phyloP scores from a whole-genome alignment of 2,113 vertebrate species.

The Poeciliopsis prolifica region DNA sequence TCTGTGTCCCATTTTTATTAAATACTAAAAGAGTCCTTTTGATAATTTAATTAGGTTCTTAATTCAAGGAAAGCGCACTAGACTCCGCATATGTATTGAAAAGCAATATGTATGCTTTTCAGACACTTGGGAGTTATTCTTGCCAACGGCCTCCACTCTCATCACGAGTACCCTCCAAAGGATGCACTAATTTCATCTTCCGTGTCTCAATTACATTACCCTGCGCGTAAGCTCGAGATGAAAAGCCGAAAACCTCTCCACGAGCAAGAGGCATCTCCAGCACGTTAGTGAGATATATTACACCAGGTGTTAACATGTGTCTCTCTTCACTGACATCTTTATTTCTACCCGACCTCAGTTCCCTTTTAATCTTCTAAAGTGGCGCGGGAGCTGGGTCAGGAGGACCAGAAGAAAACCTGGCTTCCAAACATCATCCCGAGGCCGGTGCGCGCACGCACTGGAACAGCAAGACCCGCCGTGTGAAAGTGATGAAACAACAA shows the following conservation, averaged over 20 bases:
- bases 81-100: not conserved
- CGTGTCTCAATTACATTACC: constrained; percentile 55
- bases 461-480: not conserved
- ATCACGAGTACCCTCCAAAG: constrained; percentile 35
- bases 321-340: constrained; percentile 12
- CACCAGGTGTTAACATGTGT: constrained; percentile 21
- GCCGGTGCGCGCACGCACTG: not conserved
- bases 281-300: constrained; percentile 27
- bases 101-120: constrained; percentile 1
- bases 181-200: constrained; percentile 37
- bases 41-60: constrained; percentile 1
- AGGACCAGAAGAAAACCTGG: not conserved
- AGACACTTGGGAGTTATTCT: constrained; percentile 8
- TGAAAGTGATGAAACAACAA: not conserved
- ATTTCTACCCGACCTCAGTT: constrained; percentile 21
- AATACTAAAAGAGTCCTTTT: not conserved
- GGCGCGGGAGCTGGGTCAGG: constrained; percentile 16
- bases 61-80: not conserved
- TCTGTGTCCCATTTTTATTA: not conserved
- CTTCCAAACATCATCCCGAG: not conserved
- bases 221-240: constrained; percentile 14
- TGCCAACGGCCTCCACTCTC: constrained; percentile 14
- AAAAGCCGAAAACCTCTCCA: constrained; percentile 1
- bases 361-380: constrained; percentile 49
- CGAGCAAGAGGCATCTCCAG: constrained; percentile 3